Base-by-base conservation (phyloP, 2,888 invertebrate species). In the Pandemis heparana region DNA sequence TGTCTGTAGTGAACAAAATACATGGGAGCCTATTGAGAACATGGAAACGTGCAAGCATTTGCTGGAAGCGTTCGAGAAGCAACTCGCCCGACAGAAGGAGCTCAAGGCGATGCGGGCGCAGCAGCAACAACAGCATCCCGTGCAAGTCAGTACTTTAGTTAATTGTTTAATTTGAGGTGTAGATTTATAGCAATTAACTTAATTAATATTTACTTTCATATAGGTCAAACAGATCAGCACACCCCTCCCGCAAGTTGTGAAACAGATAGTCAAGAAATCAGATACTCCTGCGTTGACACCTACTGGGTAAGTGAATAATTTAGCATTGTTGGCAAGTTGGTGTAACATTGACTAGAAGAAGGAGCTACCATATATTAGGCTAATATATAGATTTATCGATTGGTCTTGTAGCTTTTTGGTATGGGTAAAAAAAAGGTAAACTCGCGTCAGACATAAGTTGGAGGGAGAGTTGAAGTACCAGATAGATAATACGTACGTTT, bases 21-120 rank as follows among this genome's bases (percentile, higher is more conserved):
- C 97, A 6, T 98, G 98, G 98, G 98, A 98, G 86, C 97, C 97
- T 0, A 95, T 96, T 39, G 95, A 96, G 70, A 96, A 97, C 85
- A 95, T 98, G 84, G 96, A 96, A 75, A 96, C 96, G 1, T 98
- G 97, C 83, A 97, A 97, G 83, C 96, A 96, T 81, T 91, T 97
- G 73, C 89, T 98, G 69, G 97, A 97, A 76, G 97, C 97, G 62
- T 98, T 97, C 82, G 97, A 98, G 86, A 96, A 96, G 80, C 97
- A 97, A 83, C 91, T 97, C 64, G 97, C 97, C 0, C 95, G 96
- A 5, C 96, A 97, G 85, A 97, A 97, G 83, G 96, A 96, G 78
- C 92, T 96, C n/a, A 96, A 96, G 78, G 96, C 96, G 5, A 85
- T 95, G 16, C 83, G 94, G 38, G 94, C 94, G 10, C 93, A 92